Evolutionary conservation across 2,888 invertebrate species (phyloP), one percentile per base, ranked within the genome.

Genomic region (Phaonia tiefii): DNA sequence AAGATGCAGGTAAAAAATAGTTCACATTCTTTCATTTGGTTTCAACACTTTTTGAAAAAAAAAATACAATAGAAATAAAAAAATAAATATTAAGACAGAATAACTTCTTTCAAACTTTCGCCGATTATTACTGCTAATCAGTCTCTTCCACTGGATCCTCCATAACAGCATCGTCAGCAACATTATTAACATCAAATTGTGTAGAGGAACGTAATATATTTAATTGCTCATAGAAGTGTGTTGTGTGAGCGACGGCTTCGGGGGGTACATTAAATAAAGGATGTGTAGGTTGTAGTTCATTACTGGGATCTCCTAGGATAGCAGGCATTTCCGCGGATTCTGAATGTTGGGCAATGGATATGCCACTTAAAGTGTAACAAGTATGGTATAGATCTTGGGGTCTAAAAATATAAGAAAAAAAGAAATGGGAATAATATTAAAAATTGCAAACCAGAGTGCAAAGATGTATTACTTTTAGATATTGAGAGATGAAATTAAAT

Each of bases 341-440:
- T 20, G 91, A 90, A 89, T 97, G 95, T 89, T 99, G 99, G 1
- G 99, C 96, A 78, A 99, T 93, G 15, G 99, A 96, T 58, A 99
- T 92, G 2, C 99, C 99, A 91, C 98, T 98, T 60, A 99, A 92
- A 0, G 96, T 95, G 89, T 99, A 99, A 91, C 99, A 99, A 0
- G 99, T 98, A 91, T 99, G 99, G 90, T 99, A 99, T 84, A 96
- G 94, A 92, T 99, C 99, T 85, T 95, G 92, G 65, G 93, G 93
- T 88, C 97, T 97, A 91, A 80, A 92, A 91, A 31, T n/a, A n/a
- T n/a, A 31, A 31, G 31, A 31, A 31, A 49, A n/a, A 37, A 46
- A 17, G 63, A 54, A 15, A 20, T 31, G 31, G 8, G 31, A 31
- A 8, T 31, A 42, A 15, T 25, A 46, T 17, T n/a, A 3, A 46